A percentile compares a stretch with the other conserved stretches of the same genome.
Evolutionary conservation across 2,113 vertebrate species (phyloP).

Genomic region (Pachyramphus minor): DNA sequence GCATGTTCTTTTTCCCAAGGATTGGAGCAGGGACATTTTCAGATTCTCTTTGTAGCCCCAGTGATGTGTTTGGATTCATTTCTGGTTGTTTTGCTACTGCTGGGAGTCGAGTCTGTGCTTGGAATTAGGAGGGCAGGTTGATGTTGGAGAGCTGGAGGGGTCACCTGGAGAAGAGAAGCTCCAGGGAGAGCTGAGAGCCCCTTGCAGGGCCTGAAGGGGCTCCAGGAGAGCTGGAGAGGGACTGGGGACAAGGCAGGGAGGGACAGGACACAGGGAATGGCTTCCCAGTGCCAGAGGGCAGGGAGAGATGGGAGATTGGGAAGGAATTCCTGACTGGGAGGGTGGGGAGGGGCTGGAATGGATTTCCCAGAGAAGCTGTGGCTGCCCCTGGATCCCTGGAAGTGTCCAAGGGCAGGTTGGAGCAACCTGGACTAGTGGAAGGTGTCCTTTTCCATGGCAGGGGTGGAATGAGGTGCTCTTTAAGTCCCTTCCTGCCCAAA

Average conservation of each 20-base stretch:
- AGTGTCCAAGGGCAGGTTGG: background rate
- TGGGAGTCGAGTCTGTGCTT: background rate
- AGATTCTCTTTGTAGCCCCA: rapidly evolving
- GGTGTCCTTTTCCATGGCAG: background rate
- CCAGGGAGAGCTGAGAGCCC: background rate
- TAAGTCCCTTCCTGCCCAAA: rapidly evolving
- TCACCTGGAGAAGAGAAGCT: background rate
- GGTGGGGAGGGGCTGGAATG: background rate
- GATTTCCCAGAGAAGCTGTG: background rate
- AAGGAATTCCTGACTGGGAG: background rate
- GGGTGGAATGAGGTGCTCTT: background rate
- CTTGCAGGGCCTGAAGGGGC: background rate
- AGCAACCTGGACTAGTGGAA: background rate
- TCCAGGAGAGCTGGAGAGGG: background rate
- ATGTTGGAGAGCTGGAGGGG: background rate
- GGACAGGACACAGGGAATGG: background rate
- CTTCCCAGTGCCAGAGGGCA: rapidly evolving
- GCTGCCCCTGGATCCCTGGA: background rate
- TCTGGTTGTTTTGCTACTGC: background rate
- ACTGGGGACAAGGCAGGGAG: background rate
- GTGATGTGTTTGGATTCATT: rapidly evolving
- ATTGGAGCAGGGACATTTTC: background rate
- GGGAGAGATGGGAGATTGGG: background rate
- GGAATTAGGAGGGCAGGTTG: background rate
- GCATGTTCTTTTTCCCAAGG: background rate